Conservation (phyloP, 2,797 vertebrate genomes). For the Diceros bicornis region DNA sequence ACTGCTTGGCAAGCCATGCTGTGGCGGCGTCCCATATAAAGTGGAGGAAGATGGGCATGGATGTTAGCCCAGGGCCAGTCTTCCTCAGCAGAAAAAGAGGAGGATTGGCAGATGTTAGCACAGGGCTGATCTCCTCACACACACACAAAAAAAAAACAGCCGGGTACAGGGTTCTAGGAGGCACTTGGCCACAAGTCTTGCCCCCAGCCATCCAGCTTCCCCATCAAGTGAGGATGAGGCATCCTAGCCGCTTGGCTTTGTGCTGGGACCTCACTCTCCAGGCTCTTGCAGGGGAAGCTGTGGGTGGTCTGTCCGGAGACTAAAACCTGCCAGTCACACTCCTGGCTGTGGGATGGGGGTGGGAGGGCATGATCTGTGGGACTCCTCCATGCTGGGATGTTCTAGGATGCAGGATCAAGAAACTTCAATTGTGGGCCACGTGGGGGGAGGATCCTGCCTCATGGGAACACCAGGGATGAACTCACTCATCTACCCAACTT, state of each 20-base stretch:
- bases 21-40: no score
- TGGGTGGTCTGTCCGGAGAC: not conserved
- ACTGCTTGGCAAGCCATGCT: no score
- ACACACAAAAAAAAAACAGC: not conserved
- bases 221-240: not conserved
- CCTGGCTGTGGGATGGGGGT: not conserved
- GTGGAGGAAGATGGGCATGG: no score
- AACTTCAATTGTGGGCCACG: not conserved
- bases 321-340: not conserved
- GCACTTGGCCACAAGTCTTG: rapidly evolving
- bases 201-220: not conserved
- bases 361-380: not conserved
- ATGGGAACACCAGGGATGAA: not conserved
- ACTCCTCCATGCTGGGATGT: not conserved
- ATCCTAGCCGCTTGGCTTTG: not conserved
- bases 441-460: not conserved
- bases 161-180: not conserved
- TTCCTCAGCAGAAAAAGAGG: no score
- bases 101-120: no score
- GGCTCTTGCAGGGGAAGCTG: not conserved
- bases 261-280: not conserved
- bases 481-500: not conserved
- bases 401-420: not conserved
- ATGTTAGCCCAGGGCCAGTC: no score
- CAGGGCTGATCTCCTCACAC: no score